phyloP scores from a whole-genome alignment of 2,888 invertebrate genomes.

The Teleiodes luculella region DNA sequence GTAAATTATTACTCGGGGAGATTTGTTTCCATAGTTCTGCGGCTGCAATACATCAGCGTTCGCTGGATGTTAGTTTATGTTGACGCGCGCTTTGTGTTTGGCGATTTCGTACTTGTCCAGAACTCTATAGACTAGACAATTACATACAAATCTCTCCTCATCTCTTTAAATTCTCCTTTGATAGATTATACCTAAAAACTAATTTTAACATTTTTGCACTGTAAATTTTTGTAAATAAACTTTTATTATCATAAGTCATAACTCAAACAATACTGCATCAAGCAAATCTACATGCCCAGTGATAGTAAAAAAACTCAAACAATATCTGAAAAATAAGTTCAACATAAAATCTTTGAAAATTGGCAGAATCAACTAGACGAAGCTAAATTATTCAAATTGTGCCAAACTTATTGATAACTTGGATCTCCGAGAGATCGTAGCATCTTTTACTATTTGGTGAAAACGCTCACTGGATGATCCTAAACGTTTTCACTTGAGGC shows the following conservation, averaged over 20 bases:
- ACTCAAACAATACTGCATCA: too few relatives aligned
- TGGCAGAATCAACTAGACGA: slow-evolving; percentile 35
- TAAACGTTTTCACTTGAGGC: slow-evolving; percentile 55
- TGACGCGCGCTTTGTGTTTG: slow-evolving; percentile 65
- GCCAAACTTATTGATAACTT: slow-evolving; percentile 71
- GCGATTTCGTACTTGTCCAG: slow-evolving; percentile 61
- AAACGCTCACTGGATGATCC: slow-evolving; percentile 58
- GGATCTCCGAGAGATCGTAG: slow-evolving; percentile 59
- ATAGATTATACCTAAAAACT: not conserved
- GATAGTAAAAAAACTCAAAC: too few relatives aligned
- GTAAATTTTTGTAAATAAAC: too few relatives aligned
- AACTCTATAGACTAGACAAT: slow-evolving; percentile 44
- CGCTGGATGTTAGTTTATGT: slow-evolving; percentile 73
- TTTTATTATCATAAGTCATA: too few relatives aligned
- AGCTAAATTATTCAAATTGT: slow-evolving; percentile 55
- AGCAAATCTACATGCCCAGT: too few relatives aligned
- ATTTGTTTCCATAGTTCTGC: slow-evolving; percentile 76
- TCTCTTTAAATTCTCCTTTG: not conserved
- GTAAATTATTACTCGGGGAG: slow-evolving; percentile 72
- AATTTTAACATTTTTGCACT: not conserved
- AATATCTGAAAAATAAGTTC: too few relatives aligned
- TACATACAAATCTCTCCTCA: slow-evolving; percentile 20
- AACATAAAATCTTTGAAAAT: slow-evolving; percentile 6
- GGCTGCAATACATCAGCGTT: slow-evolving; percentile 72
- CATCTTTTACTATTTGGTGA: slow-evolving; percentile 62